Evolutionary conservation across 2,888 invertebrate genomes (phyloP).

Genomic region (Diplolepis rosae): DNA sequence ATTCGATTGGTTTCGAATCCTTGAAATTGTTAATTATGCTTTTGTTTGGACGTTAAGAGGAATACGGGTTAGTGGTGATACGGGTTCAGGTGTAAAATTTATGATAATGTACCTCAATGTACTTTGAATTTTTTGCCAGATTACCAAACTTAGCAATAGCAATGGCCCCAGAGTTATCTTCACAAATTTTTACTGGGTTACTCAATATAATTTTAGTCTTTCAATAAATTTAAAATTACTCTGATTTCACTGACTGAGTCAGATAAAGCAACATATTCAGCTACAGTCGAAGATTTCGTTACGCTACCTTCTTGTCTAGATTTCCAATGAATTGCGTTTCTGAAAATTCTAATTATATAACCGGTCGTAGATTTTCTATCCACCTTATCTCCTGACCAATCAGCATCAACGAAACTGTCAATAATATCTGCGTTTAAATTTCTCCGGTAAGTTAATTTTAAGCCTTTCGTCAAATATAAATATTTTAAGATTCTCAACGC

Average conservation of each 20-base stretch:
- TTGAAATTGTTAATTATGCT: too few species aligned
- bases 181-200: too few species aligned
- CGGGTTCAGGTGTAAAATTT: too few species aligned
- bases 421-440: conserved; percentile 29
- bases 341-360: conserved; percentile 42
- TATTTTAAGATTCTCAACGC: too few species aligned
- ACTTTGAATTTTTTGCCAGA: too few species aligned
- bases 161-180: too few species aligned
- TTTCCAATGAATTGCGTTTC: conserved; percentile 44
- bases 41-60: too few species aligned
- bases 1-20: too few species aligned
- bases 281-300: conserved; percentile 43
- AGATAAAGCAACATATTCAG: conserved; percentile 46
- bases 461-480: conserved; percentile 36
- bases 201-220: too few species aligned
- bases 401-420: conserved; percentile 42
- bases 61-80: too few species aligned
- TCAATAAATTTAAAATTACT: conserved; percentile 30
- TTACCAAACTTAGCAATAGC: too few species aligned
- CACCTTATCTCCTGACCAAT: conserved; percentile 43
- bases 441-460: conserved; percentile 38
- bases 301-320: conserved; percentile 41
- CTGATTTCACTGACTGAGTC: conserved; percentile 40
- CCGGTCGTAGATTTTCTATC: conserved; percentile 48
- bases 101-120: too few species aligned